phyloP scores from a whole-genome alignment of 1,140 invertebrate species.

The Ceratina japonica region DNA sequence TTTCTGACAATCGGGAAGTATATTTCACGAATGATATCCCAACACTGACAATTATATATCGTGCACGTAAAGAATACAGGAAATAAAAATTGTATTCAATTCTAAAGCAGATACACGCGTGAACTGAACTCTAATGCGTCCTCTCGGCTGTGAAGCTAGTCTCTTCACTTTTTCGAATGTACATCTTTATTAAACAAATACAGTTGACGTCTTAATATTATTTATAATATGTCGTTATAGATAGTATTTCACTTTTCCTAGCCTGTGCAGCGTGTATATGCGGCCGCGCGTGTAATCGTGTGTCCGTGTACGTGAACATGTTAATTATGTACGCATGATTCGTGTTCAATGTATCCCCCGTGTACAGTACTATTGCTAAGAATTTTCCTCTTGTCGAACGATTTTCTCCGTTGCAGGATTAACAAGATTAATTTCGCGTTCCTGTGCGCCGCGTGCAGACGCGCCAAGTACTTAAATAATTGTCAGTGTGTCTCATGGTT shows the following conservation, averaged over 20 bases:
- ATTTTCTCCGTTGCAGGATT: constrained; percentile 70
- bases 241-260: constrained; percentile 77
- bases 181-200: constrained; percentile 81
- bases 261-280: constrained; percentile 78
- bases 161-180: constrained; percentile 74
- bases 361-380: constrained; percentile 70
- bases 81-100: background rate
- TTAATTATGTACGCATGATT: constrained; percentile 44
- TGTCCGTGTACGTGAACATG: constrained; percentile 41
- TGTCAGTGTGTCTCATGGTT: constrained; percentile 68
- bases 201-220: constrained; percentile 80
- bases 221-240: constrained; percentile 77
- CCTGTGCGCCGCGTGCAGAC: constrained; percentile 75
- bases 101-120: background rate
- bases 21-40: no score
- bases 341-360: constrained; percentile 53
- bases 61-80: background rate
- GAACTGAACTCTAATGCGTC: background rate
- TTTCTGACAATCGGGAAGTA: no score
- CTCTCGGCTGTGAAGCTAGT: constrained; percentile 28
- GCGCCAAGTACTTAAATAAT: constrained; percentile 65
- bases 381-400: constrained; percentile 70
- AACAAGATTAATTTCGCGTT: constrained; percentile 77
- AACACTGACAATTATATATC: background rate
- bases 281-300: constrained; percentile 73